These are phyloP conservation scores for Merodon equestris DNA, from an alignment of 2,888 invertebrate genomes.

Conservation along the genomic window DNA sequence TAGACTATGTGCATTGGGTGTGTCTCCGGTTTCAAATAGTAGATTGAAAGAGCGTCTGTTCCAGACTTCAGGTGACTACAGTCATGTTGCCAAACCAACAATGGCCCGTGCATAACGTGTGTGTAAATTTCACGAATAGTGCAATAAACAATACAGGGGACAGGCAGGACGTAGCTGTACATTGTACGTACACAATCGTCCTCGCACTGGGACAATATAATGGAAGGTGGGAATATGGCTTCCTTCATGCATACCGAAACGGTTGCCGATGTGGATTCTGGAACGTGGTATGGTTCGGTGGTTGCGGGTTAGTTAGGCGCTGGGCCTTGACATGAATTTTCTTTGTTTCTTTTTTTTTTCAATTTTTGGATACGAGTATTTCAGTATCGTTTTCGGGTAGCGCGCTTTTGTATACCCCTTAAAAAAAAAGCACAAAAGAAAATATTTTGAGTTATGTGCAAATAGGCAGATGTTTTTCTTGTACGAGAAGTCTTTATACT, in stretches of 20 bases:
- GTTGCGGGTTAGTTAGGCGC: constrained; percentile 21
- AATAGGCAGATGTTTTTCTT: constrained; percentile 64
- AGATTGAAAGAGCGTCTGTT: too few relatives aligned
- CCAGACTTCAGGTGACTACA: constrained; percentile 41
- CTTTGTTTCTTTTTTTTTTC: constrained; percentile 30
- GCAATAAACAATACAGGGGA: constrained; percentile 59
- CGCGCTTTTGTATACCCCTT: too few relatives aligned
- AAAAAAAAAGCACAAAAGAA: constrained; percentile 57
- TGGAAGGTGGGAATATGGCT: constrained; percentile 13
- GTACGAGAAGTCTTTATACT: neutral
- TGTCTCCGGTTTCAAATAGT: too few relatives aligned
- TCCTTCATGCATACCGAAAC: constrained; percentile 53
- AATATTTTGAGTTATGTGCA: constrained; percentile 61
- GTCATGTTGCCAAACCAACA: constrained; percentile 60
- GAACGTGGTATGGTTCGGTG: constrained; percentile 16
- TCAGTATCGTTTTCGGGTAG: constrained; percentile 9
- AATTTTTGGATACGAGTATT: too few relatives aligned
- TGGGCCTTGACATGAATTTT: constrained; percentile 50
- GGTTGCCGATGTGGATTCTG: constrained; percentile 24
- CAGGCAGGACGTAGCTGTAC: neutral
- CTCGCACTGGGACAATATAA: too few relatives aligned
- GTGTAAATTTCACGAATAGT: constrained; percentile 60
- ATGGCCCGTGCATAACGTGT: constrained; percentile 38
- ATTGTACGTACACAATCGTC: constrained; percentile 1
- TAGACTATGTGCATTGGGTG: too few relatives aligned